Base-by-base conservation (phyloP, 1,140 invertebrate species). In the Calosoma granatense region DNA sequence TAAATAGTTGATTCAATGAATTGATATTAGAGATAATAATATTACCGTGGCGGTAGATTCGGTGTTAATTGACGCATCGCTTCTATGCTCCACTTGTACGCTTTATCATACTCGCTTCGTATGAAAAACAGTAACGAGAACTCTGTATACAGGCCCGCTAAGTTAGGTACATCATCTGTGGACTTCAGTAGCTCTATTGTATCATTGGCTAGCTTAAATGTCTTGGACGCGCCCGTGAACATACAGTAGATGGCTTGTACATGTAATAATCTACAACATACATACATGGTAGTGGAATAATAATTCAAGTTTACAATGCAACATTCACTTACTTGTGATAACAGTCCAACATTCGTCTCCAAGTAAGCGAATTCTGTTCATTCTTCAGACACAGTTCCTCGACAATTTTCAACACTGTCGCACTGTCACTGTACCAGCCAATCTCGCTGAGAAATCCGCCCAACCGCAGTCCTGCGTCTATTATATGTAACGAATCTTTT, bases 381-480 rank as follows among this genome's bases (percentile, higher is more conserved):
- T 74, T 72, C 54, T 63, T 66, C 51, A 75, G 70, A 67, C 82
- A 87, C 15, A 86, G 65, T 60, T 79, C 68, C 62, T 76, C 78
- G 67, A 83, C 89, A 9, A 76, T 71, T 56, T 77, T 69, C 59
- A 92, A 74, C 51, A 92, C 81, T 20, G 78, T 72, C 65, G 86
- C 81, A 65, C 87, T 87, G 65, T 88, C 82, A 22, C 70, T 68
- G 72, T 86, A 89, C 86, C 88, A 92, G 1, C 89, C 89, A n/a
- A 85, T 85, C 64, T 94, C 91, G 64, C 83, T 86, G 0, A 93
- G 78, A 74, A 94, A 94, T 55, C 82, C 80, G 60, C 89, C 86
- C 62, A 85, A 60, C 64, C 74, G 70, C 36, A 85, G 62, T 26
- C 82, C 82, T 26, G 80, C 61, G 62, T 80, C 76, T 56, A 83